Evolutionary conservation across 2,888 invertebrate genomes (phyloP).

Genomic region (Dryobotodes eremita): DNA sequence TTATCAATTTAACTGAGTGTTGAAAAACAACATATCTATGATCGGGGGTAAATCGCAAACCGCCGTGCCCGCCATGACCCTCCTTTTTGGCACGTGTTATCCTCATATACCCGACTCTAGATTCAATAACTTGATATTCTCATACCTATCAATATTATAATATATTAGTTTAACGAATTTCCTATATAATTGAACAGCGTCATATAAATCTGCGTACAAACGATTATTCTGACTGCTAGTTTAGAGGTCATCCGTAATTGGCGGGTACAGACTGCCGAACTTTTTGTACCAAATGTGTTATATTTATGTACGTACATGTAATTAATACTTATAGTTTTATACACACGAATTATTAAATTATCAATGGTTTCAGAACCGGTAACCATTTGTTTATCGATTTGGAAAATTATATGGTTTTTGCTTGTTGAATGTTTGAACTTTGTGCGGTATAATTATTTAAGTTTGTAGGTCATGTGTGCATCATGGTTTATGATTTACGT

Average conservation of each 20-base stretch:
- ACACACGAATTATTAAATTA: constrained; percentile 59
- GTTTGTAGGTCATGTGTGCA: constrained; percentile 44
- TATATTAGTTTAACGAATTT: constrained; percentile 40
- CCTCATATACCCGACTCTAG: background rate
- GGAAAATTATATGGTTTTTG: constrained; percentile 58
- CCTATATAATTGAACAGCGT: constrained; percentile 42
- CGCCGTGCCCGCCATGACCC: too few relatives aligned
- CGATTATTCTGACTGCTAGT: constrained; percentile 48
- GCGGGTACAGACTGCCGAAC: constrained; percentile 46
- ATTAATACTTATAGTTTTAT: constrained; percentile 61
- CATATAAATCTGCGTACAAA: constrained; percentile 44
- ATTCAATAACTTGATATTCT: constrained; percentile 5
- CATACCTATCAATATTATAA: constrained; percentile 38
- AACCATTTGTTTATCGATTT: constrained; percentile 61
- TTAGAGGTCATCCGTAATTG: constrained; percentile 72
- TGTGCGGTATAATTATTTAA: constrained; percentile 38
- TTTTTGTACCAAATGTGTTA: constrained; percentile 59
- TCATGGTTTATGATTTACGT: constrained; percentile 18
- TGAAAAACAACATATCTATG: too few relatives aligned
- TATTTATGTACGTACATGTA: constrained; percentile 59
- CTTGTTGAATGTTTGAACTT: constrained; percentile 49
- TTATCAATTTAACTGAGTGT: too few relatives aligned
- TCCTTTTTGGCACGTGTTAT: background rate
- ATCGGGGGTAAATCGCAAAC: background rate
- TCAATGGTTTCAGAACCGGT: constrained; percentile 55